Evolutionary conservation across 2,888 invertebrate genomes (phyloP).

Genomic region (Polymixis flavicincta): DNA sequence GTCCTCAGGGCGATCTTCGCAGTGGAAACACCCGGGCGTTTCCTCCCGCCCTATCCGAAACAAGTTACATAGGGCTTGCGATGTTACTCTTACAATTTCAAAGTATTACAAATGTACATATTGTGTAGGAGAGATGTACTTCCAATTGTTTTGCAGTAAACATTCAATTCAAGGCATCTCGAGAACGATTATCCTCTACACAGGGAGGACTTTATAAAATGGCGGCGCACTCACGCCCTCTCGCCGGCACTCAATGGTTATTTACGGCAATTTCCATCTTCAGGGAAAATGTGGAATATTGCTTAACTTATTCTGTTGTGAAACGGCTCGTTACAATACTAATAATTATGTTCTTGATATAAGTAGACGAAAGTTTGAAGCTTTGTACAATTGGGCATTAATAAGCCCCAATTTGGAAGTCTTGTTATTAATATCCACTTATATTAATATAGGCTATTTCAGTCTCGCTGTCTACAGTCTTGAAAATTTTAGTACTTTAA

Average conservation of each 20-base stretch:
- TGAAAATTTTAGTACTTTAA: neutral
- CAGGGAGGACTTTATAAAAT: constrained; percentile 70
- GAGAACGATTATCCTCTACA: constrained; percentile 77
- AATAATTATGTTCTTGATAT: constrained; percentile 40
- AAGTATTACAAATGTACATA: neutral
- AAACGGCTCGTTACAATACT: constrained; percentile 28
- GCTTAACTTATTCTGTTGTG: constrained; percentile 41
- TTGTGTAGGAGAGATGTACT: neutral
- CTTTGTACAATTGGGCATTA: neutral
- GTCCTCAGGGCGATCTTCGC: too few species aligned
- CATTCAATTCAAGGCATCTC: constrained; percentile 65
- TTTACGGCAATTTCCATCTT: constrained; percentile 77
- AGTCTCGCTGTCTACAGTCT: too few species aligned
- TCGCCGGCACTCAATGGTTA: constrained; percentile 76
- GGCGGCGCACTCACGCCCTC: constrained; percentile 67
- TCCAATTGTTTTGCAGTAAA: constrained; percentile 55
- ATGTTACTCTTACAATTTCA: neutral
- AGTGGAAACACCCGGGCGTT: too few species aligned
- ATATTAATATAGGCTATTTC: neutral
- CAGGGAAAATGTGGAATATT: constrained; percentile 63
- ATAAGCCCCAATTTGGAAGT: constrained; percentile 9
- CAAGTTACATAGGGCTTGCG: neutral
- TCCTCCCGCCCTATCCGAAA: too few species aligned
- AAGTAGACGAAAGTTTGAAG: constrained; percentile 3
- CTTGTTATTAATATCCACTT: constrained; percentile 8